These are phyloP conservation scores for Hyla sarda DNA, from an alignment of 2,113 vertebrate species.

Conservation along the genomic window DNA sequence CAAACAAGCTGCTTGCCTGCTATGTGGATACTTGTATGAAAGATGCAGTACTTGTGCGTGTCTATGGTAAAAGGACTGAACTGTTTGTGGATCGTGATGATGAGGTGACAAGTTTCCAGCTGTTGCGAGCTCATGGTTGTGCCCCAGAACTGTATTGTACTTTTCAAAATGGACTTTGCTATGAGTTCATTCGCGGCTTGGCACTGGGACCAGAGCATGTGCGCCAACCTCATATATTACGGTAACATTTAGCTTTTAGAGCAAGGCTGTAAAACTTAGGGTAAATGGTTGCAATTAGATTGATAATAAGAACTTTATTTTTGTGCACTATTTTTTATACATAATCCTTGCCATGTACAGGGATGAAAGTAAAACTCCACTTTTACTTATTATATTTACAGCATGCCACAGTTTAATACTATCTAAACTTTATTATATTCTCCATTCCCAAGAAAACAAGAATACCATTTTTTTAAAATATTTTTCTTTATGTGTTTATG, in stretches of 20 bases:
- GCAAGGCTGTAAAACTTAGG: neutral
- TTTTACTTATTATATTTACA: no score
- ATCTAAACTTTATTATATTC: no score
- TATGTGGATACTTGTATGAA: conserved; percentile 82
- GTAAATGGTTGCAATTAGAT: neutral
- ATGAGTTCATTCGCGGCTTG: conserved; percentile 90
- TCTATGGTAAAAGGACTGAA: conserved; percentile 93
- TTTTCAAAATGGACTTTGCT: conserved; percentile 96
- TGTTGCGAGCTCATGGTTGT: conserved; percentile 89
- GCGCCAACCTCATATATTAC: conserved; percentile 84
- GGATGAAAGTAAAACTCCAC: no score
- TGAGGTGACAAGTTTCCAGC: conserved; percentile 95
- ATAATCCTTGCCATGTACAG: neutral
- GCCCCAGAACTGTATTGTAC: conserved; percentile 95
- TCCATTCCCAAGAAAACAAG: no score
- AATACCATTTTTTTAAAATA: no score
- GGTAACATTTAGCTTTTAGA: conserved; percentile 68
- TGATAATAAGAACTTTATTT: neutral
- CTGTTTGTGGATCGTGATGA: conserved; percentile 93
- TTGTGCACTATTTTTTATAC: neutral
- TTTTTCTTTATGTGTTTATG: no score
- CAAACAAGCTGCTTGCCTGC: conserved; percentile 96
- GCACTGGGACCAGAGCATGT: conserved; percentile 90
- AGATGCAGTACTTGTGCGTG: conserved; percentile 90
- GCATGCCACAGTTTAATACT: no score